Evolutionary conservation across 1,140 invertebrate genomes (phyloP), one percentile per base, ranked within the genome.

Genomic region (Leptinotarsa texana): DNA sequence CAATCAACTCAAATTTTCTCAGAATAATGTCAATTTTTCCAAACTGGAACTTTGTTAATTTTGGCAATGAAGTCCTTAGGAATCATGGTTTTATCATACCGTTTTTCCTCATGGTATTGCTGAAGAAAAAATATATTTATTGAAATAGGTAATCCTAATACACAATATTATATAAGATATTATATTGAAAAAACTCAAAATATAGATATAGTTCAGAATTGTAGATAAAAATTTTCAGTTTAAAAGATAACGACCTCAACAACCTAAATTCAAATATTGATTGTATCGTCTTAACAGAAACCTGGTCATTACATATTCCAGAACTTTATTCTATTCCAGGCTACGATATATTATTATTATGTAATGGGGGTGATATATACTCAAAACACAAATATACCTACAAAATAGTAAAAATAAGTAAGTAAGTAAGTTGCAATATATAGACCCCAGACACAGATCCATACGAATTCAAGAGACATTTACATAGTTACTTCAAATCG

Each of bases 241-340:
- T 21, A 21, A 1, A 21, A 21, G 1, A 21, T 21, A 21, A 21
- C 21, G 21, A 21, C 21, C 63, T 65, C 21, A 15, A 2, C 21
- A 65, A 65, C 0, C 21, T 65, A 4, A 4, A 21, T 65, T 65
- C 5, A 6, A 4, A 65, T 22, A 65, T 65, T 65, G 63, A 65
- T 65, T 65, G 63, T 33, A 65, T 65, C 15, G 63, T 22, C 4
- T 65, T 27, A 11, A 65, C 63, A 15, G 63, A 65, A 65, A 65
- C 63, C 2, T 65, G 8, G 63, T 24, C 24, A 24, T 21, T 65
- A 22, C 17, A 65, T 5, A 65, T 17, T 65, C 22, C 63, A 65
- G 63, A 65, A 65, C 22, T 65, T 22, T 65, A 65, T 65, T 21
- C 21, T 13, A 65, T 65, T 65, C 4, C 63, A 27, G 22, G 63